Percentiles rank a stretch among this genome's conserved stretches.
Evolutionary conservation across 2,113 vertebrate species (phyloP).

Genomic region (Entosphenus tridentatus): DNA sequence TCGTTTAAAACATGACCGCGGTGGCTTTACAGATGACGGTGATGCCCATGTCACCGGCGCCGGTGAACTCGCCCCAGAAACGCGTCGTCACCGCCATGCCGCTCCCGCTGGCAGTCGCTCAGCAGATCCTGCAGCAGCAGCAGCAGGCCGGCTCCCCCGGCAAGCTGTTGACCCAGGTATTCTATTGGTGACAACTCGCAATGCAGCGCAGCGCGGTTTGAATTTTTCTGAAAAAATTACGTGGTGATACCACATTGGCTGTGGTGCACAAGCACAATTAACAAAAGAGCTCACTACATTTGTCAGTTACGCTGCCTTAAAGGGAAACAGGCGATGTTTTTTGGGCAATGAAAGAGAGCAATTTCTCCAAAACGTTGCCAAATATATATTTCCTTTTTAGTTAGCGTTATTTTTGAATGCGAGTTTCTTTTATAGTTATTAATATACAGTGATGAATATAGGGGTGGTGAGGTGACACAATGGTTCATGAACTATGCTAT

Average conservation of each 20-base stretch:
- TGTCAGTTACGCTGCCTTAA: too few relatives aligned
- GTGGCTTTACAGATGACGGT: slow-evolving; percentile 34
- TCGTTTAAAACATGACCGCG: too few relatives aligned
- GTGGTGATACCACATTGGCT: not conserved
- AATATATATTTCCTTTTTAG: too few relatives aligned
- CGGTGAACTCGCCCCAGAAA: slow-evolving; percentile 46
- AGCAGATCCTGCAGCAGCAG: slow-evolving; percentile 54
- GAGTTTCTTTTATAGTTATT: too few relatives aligned
- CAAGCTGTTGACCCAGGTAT: slow-evolving; percentile 16
- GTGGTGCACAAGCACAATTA: not conserved
- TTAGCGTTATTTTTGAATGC: too few relatives aligned
- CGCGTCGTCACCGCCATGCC: slow-evolving; percentile 30
- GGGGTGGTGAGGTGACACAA: too few relatives aligned
- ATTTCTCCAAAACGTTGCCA: too few relatives aligned
- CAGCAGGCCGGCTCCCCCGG: slow-evolving; percentile 46
- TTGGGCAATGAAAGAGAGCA: too few relatives aligned
- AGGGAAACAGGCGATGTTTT: too few relatives aligned
- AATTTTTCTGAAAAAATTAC: not conserved
- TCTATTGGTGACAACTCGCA: slow-evolving; percentile 19
- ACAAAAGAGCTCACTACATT: not conserved
- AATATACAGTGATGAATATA: too few relatives aligned
- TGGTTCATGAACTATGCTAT: too few relatives aligned
- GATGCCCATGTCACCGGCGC: slow-evolving; percentile 48
- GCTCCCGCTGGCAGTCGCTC: slow-evolving; percentile 46
- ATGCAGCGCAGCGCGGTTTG: slow-evolving; percentile 35